phyloP scores from a whole-genome alignment of 2,113 vertebrate species.

The Oreochromis spilurus region DNA sequence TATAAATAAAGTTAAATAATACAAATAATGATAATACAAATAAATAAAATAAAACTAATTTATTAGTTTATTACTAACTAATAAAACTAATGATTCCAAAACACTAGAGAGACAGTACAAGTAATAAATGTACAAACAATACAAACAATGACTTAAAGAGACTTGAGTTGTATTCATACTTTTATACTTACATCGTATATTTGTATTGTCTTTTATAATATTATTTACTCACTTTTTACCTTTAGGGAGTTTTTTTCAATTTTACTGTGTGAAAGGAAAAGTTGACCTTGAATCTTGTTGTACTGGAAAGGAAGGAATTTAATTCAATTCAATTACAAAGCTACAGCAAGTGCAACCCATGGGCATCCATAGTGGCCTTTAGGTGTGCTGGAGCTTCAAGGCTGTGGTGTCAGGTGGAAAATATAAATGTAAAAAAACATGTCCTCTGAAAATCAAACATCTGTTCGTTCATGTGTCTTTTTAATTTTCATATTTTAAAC shows the following conservation, averaged over 20 bases:
- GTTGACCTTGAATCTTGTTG: background rate
- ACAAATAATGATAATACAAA: rapidly evolving
- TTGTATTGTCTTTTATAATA: background rate
- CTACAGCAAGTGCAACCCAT: background rate
- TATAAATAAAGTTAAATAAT: background rate
- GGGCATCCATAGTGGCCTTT: background rate
- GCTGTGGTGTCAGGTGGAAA: background rate
- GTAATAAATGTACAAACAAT: background rate
- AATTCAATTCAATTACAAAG: background rate
- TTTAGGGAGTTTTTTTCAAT: background rate
- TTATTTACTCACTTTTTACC: background rate
- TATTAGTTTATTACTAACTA: too few species aligned
- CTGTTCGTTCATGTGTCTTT: background rate
- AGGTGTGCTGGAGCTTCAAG: background rate
- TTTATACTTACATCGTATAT: background rate
- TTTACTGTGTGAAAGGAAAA: background rate
- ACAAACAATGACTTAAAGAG: background rate
- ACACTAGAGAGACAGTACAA: background rate
- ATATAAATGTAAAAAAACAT: background rate
- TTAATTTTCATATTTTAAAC: background rate
- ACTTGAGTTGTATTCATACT: background rate
- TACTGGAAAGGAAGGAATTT: background rate
- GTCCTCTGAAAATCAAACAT: background rate
- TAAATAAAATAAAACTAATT: background rate
- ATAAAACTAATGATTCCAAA: background rate